A percentile compares a stretch with the other conserved stretches of the same genome.
Conservation (phyloP, 2,113 vertebrate genomes). For the Falcunculus frontatus region DNA sequence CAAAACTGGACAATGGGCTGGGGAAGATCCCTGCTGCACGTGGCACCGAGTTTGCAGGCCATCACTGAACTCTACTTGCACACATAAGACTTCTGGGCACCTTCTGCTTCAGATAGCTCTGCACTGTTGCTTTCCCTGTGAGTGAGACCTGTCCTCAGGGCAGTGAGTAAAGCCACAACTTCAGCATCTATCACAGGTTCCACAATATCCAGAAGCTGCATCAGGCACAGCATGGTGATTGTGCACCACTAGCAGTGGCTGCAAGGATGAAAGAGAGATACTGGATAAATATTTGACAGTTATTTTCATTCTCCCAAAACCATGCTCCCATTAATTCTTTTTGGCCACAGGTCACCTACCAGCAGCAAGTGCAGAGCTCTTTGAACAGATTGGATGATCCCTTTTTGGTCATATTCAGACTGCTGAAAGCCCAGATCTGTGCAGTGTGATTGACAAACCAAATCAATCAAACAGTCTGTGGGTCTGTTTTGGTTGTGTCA, state of each 20-base stretch:
- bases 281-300: neutral
- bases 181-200: neutral
- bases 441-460: neutral
- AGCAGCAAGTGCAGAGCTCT: neutral
- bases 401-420: neutral
- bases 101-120: neutral
- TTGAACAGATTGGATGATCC: fast-evolving
- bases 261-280: neutral
- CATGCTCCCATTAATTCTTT: neutral
- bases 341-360: neutral
- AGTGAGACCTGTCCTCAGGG: neutral
- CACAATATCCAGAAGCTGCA: neutral
- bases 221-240: neutral
- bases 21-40: neutral
- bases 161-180: neutral
- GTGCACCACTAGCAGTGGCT: neutral
- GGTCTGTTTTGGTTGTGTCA: neutral
- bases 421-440: neutral
- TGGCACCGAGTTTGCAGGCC: neutral
- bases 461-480: fast-evolving
- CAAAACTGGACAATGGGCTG: neutral
- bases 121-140: fast-evolving
- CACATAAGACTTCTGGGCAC: neutral
- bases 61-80: neutral
- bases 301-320: neutral